Conservation (phyloP, 2,888 invertebrate species). For the Brachyptera putata region DNA sequence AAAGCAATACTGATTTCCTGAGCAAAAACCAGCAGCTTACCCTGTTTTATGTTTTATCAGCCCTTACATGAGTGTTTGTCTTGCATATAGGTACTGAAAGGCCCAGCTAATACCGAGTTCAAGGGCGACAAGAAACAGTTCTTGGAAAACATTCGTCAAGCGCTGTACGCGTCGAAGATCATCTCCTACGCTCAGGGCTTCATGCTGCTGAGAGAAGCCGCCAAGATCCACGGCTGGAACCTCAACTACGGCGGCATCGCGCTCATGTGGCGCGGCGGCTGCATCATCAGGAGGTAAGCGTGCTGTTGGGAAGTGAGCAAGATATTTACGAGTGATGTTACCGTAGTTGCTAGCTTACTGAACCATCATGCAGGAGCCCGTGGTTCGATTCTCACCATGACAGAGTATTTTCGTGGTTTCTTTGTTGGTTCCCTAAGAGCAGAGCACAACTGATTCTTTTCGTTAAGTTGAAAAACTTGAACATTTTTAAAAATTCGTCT, state of each 20-base stretch:
- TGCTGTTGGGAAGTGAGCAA: not conserved
- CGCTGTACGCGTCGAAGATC: conserved; percentile 95
- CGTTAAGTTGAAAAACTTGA: too few species aligned
- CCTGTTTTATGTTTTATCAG: too few species aligned
- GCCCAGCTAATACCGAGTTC: conserved; percentile 57
- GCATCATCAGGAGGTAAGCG: conserved; percentile 83
- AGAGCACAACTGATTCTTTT: too few species aligned
- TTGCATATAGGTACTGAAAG: conserved; percentile 57
- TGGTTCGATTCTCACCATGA: not conserved
- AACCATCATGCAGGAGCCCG: not conserved
- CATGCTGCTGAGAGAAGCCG: conserved; percentile 91
- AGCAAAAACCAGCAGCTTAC: too few species aligned
- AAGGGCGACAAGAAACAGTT: conserved; percentile 73
- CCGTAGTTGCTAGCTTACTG: too few species aligned
- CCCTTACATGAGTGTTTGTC: too few species aligned
- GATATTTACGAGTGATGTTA: not conserved
- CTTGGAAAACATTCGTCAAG: conserved; percentile 78
- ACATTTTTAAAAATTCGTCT: too few species aligned
- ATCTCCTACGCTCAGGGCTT: conserved; percentile 98
- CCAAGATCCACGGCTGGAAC: conserved; percentile 86
- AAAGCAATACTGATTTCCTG: too few species aligned
- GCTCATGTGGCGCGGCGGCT: conserved; percentile 99
- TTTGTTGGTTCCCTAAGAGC: too few species aligned
- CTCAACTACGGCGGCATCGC: conserved; percentile 97
- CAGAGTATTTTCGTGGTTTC: too few species aligned